A percentile compares a stretch with the other conserved stretches of the same genome.
These are phyloP conservation scores for Drosophila eugracilis DNA, from an alignment of 1,140 invertebrate species.

Conservation along the genomic window DNA sequence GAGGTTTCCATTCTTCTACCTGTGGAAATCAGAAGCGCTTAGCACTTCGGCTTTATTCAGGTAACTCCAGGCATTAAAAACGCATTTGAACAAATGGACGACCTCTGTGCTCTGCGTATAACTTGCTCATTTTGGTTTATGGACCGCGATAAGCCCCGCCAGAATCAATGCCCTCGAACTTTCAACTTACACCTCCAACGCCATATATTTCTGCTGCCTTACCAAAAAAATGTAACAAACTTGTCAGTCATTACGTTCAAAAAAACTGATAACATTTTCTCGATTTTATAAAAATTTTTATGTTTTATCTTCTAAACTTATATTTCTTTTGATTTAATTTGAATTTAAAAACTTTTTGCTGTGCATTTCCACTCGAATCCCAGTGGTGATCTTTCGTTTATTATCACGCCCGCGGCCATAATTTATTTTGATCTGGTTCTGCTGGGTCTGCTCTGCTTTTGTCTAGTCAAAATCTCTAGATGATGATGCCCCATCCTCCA, in stretches of 20 bases:
- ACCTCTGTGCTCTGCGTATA: slow-evolving; percentile 30
- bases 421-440: slow-evolving; percentile 54
- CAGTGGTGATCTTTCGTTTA: slow-evolving; percentile 43
- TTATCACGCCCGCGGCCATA: slow-evolving; percentile 56
- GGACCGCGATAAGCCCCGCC: slow-evolving; percentile 27
- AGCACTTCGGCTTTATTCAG: slow-evolving; percentile 37
- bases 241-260: neutral
- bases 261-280: too few species aligned
- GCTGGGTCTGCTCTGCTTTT: slow-evolving; percentile 47
- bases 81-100: slow-evolving; percentile 28
- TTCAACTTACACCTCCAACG: slow-evolving; percentile 5
- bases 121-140: slow-evolving; percentile 45
- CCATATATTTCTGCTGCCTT: neutral
- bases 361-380: slow-evolving; percentile 19
- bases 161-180: slow-evolving; percentile 35
- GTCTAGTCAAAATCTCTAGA: slow-evolving; percentile 58
- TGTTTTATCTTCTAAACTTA: neutral
- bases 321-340: neutral
- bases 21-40: slow-evolving; percentile 34
- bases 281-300: neutral
- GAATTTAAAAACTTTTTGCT: neutral
- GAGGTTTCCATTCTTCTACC: slow-evolving; percentile 30
- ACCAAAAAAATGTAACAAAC: neutral
- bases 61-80: slow-evolving; percentile 51
- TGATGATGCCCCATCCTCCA: slow-evolving; percentile 34